These are phyloP conservation scores for Gila robusta DNA, from an alignment of 2,797 vertebrate genomes.

Conservation along the genomic window DNA sequence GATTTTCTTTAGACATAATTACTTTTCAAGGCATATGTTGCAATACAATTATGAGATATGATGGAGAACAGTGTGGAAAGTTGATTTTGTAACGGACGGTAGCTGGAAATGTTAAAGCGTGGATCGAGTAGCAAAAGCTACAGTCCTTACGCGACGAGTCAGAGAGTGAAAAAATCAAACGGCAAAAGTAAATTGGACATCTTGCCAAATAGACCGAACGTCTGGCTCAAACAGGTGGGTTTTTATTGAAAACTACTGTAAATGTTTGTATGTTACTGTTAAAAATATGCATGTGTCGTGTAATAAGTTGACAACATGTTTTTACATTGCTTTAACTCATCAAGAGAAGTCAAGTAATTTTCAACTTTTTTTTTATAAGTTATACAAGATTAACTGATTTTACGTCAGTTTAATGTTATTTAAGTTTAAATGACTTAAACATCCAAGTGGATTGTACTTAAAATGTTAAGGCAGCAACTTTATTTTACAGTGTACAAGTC, in stretches of 20 bases:
- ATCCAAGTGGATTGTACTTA: too few species aligned
- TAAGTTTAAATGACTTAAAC: too few species aligned
- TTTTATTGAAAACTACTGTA: background rate
- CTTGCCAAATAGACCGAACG: slow-evolving; percentile 72
- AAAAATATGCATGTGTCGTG: background rate
- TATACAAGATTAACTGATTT: too few species aligned
- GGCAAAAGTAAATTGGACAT: slow-evolving; percentile 77
- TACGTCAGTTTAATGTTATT: too few species aligned
- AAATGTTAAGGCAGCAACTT: too few species aligned
- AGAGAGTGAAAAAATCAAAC: slow-evolving; percentile 73
- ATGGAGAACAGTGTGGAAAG: background rate
- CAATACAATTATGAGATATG: background rate
- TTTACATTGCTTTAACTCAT: too few species aligned
- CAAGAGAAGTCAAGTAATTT: too few species aligned
- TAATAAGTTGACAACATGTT: too few species aligned
- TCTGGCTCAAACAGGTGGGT: slow-evolving; percentile 87
- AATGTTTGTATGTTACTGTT: background rate
- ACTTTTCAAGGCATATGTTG: background rate
- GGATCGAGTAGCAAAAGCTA: slow-evolving; percentile 75
- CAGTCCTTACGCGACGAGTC: slow-evolving; percentile 79
- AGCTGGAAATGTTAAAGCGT: slow-evolving; percentile 78
- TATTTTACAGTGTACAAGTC: background rate
- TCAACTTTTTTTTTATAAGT: too few species aligned
- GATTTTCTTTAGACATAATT: background rate
- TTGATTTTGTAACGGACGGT: background rate